phyloP scores from a whole-genome alignment of 2,797 vertebrate genomes.

The Silurus lanzhouensis region DNA sequence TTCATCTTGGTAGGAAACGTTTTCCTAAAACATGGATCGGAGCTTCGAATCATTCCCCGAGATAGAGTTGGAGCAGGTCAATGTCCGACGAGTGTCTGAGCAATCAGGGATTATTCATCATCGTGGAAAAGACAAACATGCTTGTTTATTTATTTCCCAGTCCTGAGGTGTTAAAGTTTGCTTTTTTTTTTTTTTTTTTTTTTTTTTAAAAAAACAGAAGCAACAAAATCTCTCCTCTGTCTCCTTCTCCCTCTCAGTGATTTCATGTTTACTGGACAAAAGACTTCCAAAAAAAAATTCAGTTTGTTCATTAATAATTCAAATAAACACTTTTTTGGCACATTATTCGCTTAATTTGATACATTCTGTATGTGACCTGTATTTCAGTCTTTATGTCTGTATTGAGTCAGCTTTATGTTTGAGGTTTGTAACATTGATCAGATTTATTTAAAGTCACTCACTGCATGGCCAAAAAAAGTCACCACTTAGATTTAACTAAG shows the following conservation, averaged over 20 bases:
- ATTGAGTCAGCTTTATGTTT: neutral
- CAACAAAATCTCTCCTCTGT: constrained; percentile 40
- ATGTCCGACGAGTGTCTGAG: constrained; percentile 61
- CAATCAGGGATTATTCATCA: neutral
- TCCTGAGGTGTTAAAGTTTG: constrained; percentile 31
- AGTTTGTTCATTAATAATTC: neutral
- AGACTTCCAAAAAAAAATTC: neutral
- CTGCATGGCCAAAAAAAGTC: too few relatives aligned
- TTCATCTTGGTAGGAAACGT: constrained; percentile 82
- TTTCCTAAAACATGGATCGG: constrained; percentile 96
- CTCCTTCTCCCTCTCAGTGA: neutral
- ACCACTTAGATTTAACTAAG: too few relatives aligned
- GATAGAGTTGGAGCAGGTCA: constrained; percentile 85
- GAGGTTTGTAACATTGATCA: neutral
- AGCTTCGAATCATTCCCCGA: constrained; percentile 95
- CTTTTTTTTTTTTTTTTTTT: neutral
- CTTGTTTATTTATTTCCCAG: constrained; percentile 67
- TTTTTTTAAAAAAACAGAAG: constrained; percentile 17
- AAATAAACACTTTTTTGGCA: neutral
- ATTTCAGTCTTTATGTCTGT: neutral
- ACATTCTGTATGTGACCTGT: neutral
- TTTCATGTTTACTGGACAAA: neutral
- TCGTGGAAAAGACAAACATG: constrained; percentile 33
- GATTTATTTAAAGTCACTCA: neutral
- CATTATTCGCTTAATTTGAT: neutral